These are phyloP conservation scores for Ichneumoninae sp. DNA, from an alignment of 2,888 invertebrate genomes.

Conservation along the genomic window DNA sequence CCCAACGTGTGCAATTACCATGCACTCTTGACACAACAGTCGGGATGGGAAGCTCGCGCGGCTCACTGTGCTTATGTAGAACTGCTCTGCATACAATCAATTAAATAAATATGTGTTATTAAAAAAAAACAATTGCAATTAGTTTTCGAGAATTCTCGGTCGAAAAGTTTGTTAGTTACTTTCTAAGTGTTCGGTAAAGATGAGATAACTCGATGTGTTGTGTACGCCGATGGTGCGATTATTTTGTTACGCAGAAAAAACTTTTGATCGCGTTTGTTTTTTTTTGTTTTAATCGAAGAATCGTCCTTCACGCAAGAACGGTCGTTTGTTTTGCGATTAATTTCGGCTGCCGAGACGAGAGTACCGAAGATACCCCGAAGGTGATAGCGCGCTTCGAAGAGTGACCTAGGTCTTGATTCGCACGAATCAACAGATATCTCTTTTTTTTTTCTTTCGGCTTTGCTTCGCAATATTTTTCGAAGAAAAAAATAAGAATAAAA, in stretches of 20 bases:
- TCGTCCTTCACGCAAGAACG: neutral
- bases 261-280: too few species aligned
- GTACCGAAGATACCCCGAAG: neutral
- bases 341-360: conserved; percentile 4
- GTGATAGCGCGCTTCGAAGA: conserved; percentile 2
- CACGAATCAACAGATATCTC: conserved; percentile 10
- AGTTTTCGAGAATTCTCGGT: neutral
- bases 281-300: neutral
- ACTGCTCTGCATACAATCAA: neutral
- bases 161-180: neutral
- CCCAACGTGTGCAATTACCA: conserved; percentile 12
- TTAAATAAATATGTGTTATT: neutral
- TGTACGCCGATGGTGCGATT: neutral
- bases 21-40: conserved; percentile 7
- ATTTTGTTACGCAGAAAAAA: neutral
- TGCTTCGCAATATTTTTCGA: neutral
- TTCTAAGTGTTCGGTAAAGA: neutral
- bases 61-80: conserved; percentile 3
- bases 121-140: neutral
- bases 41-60: conserved; percentile 7
- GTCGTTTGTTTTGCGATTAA: neutral
- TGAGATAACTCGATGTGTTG: neutral
- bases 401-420: conserved; percentile 28
- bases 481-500: neutral
- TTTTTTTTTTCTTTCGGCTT: neutral